Conservation (phyloP, 2,113 vertebrate species). For the Vicugna pacos region DNA sequence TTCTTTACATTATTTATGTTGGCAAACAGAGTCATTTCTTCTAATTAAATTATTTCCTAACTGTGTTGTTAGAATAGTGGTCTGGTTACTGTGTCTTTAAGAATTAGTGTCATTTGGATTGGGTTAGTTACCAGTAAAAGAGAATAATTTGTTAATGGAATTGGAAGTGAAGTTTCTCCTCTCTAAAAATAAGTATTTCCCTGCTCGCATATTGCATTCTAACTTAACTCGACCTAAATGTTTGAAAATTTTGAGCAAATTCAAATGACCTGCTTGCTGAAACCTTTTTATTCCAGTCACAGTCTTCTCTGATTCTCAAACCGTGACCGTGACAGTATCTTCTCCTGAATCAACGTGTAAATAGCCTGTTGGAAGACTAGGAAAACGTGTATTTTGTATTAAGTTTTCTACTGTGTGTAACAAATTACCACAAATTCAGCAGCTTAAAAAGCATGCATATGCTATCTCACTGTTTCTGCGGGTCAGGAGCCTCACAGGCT, state of each 20-base stretch:
- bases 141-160: conserved; percentile 76
- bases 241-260: not conserved
- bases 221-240: not conserved
- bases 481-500: not conserved
- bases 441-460: not conserved
- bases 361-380: not conserved
- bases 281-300: not conserved
- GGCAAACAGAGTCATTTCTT: conserved; percentile 87
- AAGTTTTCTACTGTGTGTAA: not conserved
- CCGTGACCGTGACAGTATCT: not conserved
- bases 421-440: not conserved
- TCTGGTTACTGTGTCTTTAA: conserved; percentile 84
- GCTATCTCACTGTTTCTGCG: not conserved
- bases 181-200: not conserved
- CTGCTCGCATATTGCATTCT: not conserved
- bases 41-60: conserved; percentile 85
- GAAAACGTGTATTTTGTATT: not conserved
- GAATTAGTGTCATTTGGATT: conserved; percentile 82
- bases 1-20: conserved; percentile 85
- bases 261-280: not conserved
- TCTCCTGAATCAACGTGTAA: not conserved
- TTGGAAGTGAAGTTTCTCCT: conserved; percentile 56
- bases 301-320: not conserved
- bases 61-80: conserved; percentile 85
- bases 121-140: conserved; percentile 79